Conservation (phyloP, 2,888 invertebrate species). For the Cryptophagus acutangulus region DNA sequence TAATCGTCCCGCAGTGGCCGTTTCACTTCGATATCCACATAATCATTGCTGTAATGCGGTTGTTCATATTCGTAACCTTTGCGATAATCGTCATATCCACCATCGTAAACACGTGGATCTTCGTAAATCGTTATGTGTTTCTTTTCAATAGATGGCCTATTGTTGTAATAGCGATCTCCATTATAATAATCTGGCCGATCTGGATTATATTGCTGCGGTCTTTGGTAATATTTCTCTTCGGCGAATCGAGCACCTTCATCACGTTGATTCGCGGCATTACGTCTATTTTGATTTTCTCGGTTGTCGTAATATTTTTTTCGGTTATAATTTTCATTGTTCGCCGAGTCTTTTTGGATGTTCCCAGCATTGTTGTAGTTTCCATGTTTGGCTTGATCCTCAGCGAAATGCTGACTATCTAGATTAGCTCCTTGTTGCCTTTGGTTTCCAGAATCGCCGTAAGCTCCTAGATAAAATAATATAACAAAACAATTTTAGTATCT, state of each 20-base stretch:
- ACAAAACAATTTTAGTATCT: neutral
- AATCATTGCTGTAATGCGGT: constrained; percentile 27
- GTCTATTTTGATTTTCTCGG: constrained; percentile 29
- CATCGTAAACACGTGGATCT: constrained; percentile 37
- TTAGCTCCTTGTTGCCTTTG: constrained; percentile 34
- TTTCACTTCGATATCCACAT: constrained; percentile 32
- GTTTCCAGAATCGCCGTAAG: constrained; percentile 34
- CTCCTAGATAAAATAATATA: constrained; percentile 14
- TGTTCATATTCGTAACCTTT: constrained; percentile 20
- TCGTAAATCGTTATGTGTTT: constrained; percentile 45
- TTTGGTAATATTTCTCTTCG: constrained; percentile 26
- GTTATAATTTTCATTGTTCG: constrained; percentile 36
- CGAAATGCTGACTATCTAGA: constrained; percentile 32
- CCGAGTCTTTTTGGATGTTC: constrained; percentile 36
- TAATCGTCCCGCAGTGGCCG: constrained; percentile 22
- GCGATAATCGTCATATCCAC: constrained; percentile 21
- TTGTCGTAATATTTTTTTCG: constrained; percentile 38
- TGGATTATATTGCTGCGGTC: constrained; percentile 13
- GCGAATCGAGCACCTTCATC: constrained; percentile 28
- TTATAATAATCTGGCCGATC: constrained; percentile 3
- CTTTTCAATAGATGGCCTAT: constrained; percentile 19
- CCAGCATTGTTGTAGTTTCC: constrained; percentile 40
- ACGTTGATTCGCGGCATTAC: constrained; percentile 28
- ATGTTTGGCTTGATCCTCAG: constrained; percentile 34
- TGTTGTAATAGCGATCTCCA: constrained; percentile 12